Evolutionary conservation across 2,113 vertebrate genomes (phyloP), one percentile per base, ranked within the genome.

Genomic region (Planiliza haematocheilus): DNA sequence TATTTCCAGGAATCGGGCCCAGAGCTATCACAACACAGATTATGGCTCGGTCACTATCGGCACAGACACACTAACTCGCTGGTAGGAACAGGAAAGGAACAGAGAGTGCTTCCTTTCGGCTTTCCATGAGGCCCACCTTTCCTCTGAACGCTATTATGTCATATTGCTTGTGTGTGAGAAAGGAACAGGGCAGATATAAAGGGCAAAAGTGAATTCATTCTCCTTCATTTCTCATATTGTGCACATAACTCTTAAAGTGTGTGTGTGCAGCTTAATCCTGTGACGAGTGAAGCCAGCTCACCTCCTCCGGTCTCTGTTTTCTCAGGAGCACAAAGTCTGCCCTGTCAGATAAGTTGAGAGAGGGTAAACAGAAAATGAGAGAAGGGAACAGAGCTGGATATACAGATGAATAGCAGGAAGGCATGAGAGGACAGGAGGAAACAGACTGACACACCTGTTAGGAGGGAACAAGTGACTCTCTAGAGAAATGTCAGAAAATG

Each of bases 81-180:
- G 14, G 42, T 20, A 79, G 71, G 78, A 88, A 86, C 72, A 81
- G 90, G 88, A 90, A 89, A 83, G 83, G 82, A 87, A 85, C 81
- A 86, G 37, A 72, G 58, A 86, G 83, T 73, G 76, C 71, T 92
- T 93, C 91, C 92, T 92, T 86, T 84, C 59, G 69, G 70, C 74
- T 86, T 77, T 83, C 78, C 76, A 80, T 66, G 70, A 84, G 79
- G 70, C 57, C 76, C 86, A 84, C 83, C 81, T 91, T 89, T 93
- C 86, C 85, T 81, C 72, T 74, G 21, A 69, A 82, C 60, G 65
- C 39, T 77, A 60, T 37, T 82, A 69, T 10, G 39, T 78, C 56
- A 66, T 71, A 14, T 14, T 65, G 1, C 50, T 24, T 53, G 43
- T 20, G 39, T 59, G 63, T 66, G 60, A 58, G 71, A 53, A 57